Conservation (phyloP, 2,888 invertebrate species). For the Agonopterix alstromeriana region DNA sequence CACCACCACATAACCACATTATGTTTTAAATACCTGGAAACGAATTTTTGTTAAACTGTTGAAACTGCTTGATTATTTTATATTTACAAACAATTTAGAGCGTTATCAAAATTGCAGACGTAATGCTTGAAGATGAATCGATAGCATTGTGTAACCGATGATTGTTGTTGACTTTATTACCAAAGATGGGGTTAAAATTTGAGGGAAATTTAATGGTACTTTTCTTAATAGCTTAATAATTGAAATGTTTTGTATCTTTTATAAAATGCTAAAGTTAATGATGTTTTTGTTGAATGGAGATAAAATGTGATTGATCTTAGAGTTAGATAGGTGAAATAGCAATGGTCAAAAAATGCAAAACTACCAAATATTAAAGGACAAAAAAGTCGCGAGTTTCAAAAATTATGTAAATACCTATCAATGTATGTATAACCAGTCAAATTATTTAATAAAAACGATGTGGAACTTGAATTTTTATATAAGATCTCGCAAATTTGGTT, state of each 20-base stretch:
- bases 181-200: conserved; percentile 62
- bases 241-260: conserved; percentile 70
- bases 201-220: conserved; percentile 46
- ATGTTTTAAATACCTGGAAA: conserved; percentile 12
- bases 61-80: not conserved
- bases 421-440: conserved; percentile 11
- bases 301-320: conserved; percentile 67
- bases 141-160: conserved; percentile 40
- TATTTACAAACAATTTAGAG: conserved; percentile 1
- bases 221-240: conserved; percentile 57
- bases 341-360: conserved; percentile 22
- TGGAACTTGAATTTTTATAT: not conserved
- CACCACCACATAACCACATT: no score
- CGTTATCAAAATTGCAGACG: conserved; percentile 6
- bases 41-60: conserved; percentile 3
- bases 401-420: conserved; percentile 26
- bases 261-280: conserved; percentile 58
- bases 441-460: not conserved
- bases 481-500: conserved; percentile 15
- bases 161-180: conserved; percentile 69
- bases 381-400: conserved; percentile 21
- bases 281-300: conserved; percentile 59
- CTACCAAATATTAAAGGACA: conserved; percentile 22
- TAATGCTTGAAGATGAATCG: conserved; percentile 5
- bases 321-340: conserved; percentile 51